Conservation (phyloP, 2,888 invertebrate species). For the Agonopterix subpropinquella region DNA sequence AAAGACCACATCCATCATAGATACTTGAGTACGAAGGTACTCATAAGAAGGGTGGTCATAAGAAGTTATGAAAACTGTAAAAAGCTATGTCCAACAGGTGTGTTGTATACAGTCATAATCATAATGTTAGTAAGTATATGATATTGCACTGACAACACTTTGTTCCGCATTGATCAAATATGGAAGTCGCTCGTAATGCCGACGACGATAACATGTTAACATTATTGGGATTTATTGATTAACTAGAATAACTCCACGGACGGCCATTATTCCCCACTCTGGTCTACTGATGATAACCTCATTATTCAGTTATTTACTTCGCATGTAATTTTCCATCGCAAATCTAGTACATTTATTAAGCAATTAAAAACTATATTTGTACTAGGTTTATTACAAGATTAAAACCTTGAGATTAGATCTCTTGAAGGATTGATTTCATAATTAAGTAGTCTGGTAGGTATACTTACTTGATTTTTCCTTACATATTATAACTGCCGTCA, state of each 20-base stretch:
- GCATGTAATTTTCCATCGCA: conserved; percentile 43
- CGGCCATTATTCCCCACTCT: conserved; percentile 24
- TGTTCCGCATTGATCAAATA: conserved; percentile 5
- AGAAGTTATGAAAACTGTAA: too few relatives aligned
- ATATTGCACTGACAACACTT: too few relatives aligned
- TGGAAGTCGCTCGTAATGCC: conserved; percentile 5
- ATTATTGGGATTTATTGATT: conserved; percentile 25
- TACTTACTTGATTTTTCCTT: neutral
- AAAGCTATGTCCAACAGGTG: too few relatives aligned
- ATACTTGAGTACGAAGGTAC: too few relatives aligned
- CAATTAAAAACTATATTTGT: conserved; percentile 1
- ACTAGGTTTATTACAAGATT: neutral
- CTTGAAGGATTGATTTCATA: neutral
- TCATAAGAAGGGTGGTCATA: too few relatives aligned
- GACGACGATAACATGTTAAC: conserved; percentile 6
- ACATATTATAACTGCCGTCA: neutral
- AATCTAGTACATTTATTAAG: conserved; percentile 5
- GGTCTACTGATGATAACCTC: conserved; percentile 40
- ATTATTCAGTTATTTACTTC: conserved; percentile 43
- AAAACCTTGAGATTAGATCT: conserved; percentile 3
- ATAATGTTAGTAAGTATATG: too few relatives aligned
- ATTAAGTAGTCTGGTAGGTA: neutral
- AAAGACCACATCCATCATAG: too few relatives aligned
- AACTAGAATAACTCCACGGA: conserved; percentile 35
- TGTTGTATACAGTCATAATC: too few relatives aligned